These are phyloP conservation scores for Lymantria monacha DNA, from an alignment of 2,888 invertebrate genomes.

Conservation along the genomic window DNA sequence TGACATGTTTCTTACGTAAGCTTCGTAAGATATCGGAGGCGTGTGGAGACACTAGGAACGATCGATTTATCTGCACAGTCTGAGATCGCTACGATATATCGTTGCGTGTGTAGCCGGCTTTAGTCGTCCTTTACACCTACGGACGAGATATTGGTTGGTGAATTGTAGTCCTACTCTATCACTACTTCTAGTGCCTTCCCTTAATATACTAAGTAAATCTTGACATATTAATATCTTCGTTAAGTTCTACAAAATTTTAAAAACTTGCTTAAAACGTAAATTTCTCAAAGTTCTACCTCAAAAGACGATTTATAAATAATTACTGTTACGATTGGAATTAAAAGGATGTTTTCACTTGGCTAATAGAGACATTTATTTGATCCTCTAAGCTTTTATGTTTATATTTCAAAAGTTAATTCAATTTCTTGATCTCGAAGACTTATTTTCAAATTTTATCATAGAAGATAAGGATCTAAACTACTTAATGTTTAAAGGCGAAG, in stretches of 20 bases:
- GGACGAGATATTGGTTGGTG: no score
- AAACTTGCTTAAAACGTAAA: constrained; percentile 9
- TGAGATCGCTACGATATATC: no score
- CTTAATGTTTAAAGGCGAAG: no score
- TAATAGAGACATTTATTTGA: constrained; percentile 14
- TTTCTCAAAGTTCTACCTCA: constrained; percentile 2
- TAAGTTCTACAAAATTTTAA: constrained; percentile 1
- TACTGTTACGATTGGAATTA: constrained; percentile 10
- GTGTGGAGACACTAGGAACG: no score
- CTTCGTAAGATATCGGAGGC: no score
- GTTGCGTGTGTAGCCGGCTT: no score
- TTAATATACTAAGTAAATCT: not conserved
- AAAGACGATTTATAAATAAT: constrained; percentile 14
- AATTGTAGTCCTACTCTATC: no score
- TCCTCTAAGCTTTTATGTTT: constrained; percentile 8
- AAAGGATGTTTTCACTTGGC: constrained; percentile 12
- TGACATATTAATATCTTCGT: not conserved
- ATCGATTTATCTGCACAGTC: no score
- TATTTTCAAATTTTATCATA: constrained; percentile 8
- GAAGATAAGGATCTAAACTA: not conserved
- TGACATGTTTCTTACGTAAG: no score
- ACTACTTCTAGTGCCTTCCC: no score
- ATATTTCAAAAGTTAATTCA: constrained; percentile 5
- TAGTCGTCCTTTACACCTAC: no score
- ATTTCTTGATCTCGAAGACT: constrained; percentile 6